Conservation (phyloP, 2,113 vertebrate species). For the Chionis minor region DNA sequence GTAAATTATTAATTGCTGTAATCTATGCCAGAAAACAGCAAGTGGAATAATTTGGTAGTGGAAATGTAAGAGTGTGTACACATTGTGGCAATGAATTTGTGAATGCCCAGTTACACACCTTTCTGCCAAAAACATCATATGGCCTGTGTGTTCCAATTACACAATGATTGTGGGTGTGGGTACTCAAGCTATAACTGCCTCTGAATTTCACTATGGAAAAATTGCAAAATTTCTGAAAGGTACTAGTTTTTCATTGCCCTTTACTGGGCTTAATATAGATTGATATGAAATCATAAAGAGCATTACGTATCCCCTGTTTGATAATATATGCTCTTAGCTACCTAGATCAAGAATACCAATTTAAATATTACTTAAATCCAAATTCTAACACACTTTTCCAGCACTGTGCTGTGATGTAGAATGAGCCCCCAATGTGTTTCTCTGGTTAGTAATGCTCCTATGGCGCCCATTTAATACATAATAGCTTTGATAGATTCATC, state of each 20-base stretch:
- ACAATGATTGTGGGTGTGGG: not conserved
- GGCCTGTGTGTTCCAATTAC: not conserved
- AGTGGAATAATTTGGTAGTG: not conserved
- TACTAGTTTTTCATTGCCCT: not conserved
- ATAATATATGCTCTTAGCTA: not conserved
- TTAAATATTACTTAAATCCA: not conserved
- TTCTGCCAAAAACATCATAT: not conserved
- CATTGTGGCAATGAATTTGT: not conserved
- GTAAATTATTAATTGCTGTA: constrained; percentile 68
- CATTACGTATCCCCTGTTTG: not conserved
- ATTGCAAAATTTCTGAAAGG: not conserved
- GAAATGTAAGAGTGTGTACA: not conserved
- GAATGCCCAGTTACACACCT: not conserved
- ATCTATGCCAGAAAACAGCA: not conserved
- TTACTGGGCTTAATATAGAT: not conserved
- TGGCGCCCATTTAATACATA: not conserved
- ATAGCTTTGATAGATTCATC: not conserved
- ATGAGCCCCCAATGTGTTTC: not conserved
- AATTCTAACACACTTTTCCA: not conserved
- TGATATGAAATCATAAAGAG: not conserved
- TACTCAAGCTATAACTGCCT: constrained; percentile 22
- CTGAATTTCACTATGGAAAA: constrained; percentile 14
- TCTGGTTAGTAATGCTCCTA: not conserved
- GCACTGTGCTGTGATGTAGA: not conserved
- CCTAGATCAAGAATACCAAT: not conserved